Evolutionary conservation across 2,888 invertebrate species (phyloP).

Genomic region (Ornithoptera alexandrae): DNA sequence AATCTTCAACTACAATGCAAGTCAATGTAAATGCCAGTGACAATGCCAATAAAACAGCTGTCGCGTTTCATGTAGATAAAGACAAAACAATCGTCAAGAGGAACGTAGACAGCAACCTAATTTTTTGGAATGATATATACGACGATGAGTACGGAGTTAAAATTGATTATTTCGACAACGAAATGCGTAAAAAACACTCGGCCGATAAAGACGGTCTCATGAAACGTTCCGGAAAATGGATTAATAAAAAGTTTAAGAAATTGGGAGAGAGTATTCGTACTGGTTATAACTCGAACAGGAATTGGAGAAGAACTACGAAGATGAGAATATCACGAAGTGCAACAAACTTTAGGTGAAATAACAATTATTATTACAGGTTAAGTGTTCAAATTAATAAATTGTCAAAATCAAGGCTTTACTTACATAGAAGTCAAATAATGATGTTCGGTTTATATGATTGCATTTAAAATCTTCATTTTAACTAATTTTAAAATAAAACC

Average conservation of each 20-base stretch:
- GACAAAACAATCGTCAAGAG: conserved; percentile 55
- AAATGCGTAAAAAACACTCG: conserved; percentile 43
- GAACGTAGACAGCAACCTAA: conserved; percentile 47
- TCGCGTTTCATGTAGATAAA: conserved; percentile 4
- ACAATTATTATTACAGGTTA: neutral
- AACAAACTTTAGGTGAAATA: conserved; percentile 13
- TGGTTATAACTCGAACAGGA: conserved; percentile 13
- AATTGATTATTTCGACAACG: conserved; percentile 45
- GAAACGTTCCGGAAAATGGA: conserved; percentile 54
- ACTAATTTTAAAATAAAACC: no score
- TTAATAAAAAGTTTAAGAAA: conserved; percentile 52
- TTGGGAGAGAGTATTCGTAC: conserved; percentile 40
- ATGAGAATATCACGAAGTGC: conserved; percentile 11
- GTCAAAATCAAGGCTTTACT: no score
- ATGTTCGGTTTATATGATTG: no score
- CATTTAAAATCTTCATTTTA: no score
- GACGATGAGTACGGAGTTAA: conserved; percentile 66
- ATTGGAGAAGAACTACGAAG: neutral
- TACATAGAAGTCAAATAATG: no score
- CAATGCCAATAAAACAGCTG: neutral
- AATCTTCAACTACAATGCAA: neutral
- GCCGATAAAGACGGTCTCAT: conserved; percentile 42
- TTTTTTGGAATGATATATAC: conserved; percentile 68
- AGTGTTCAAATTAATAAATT: no score
- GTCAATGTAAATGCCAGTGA: neutral